phyloP scores from a whole-genome alignment of 2,888 invertebrate species.

The Tachystola acroxantha region DNA sequence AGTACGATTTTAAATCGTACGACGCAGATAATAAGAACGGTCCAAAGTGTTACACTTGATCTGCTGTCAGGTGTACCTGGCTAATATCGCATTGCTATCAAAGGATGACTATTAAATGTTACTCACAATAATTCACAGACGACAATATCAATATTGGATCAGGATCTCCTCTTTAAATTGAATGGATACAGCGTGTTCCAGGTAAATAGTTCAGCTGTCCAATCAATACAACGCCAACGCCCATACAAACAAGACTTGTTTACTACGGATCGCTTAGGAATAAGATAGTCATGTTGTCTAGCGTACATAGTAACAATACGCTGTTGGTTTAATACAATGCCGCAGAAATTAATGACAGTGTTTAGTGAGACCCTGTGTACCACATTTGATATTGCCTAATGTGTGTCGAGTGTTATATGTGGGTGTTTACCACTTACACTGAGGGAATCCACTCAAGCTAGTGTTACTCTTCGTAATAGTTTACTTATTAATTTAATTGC shows the following conservation, averaged over 20 bases:
- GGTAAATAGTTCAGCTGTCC: conserved; percentile 1
- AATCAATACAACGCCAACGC: neutral
- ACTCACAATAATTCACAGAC: conserved; percentile 44
- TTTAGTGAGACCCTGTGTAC: conserved; percentile 5
- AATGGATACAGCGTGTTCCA: conserved; percentile 1
- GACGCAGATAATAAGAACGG: too few species aligned
- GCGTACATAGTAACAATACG: neutral
- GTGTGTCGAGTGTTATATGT: conserved; percentile 28
- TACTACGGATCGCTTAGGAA: neutral
- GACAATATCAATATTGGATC: conserved; percentile 12
- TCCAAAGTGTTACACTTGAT: too few species aligned
- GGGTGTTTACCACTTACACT: conserved; percentile 33
- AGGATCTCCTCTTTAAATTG: conserved; percentile 9
- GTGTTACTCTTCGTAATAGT: conserved; percentile 18
- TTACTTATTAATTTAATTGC: conserved; percentile 14
- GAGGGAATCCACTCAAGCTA: conserved; percentile 31
- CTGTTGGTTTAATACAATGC: neutral
- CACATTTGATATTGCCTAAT: conserved; percentile 53
- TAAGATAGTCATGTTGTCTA: neutral
- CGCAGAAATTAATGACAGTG: conserved; percentile 6
- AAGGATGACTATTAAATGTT: conserved; percentile 57
- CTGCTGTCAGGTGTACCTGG: too few species aligned
- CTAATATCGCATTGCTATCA: too few species aligned
- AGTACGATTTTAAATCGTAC: too few species aligned
- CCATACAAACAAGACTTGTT: neutral